Evolutionary conservation across 2,888 invertebrate genomes (phyloP).

Genomic region (Drosophila anceps): DNA sequence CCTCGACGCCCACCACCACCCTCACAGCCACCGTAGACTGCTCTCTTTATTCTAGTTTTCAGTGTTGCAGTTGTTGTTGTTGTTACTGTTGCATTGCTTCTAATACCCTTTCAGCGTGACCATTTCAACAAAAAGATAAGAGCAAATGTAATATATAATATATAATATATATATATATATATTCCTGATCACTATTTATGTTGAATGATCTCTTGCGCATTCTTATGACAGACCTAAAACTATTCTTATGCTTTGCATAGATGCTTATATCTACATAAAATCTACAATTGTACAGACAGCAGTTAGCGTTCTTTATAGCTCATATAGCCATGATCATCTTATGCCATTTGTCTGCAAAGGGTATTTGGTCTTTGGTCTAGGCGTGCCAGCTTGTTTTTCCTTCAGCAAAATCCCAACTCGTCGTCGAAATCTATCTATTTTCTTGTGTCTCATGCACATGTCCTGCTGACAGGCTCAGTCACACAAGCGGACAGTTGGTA

Average conservation of each 20-base stretch:
- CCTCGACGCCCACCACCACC: too few relatives aligned
- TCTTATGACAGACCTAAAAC: not conserved
- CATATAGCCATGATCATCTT: not conserved
- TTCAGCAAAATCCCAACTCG: slow-evolving; percentile 48
- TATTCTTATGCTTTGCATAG: too few relatives aligned
- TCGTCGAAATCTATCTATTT: slow-evolving; percentile 74
- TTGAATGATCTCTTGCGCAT: not conserved
- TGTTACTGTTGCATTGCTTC: slow-evolving; percentile 46
- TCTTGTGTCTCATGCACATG: slow-evolving; percentile 65
- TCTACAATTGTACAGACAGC: too few relatives aligned
- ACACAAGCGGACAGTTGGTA: slow-evolving; percentile 76
- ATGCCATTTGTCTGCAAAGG: not conserved
- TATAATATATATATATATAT: not conserved
- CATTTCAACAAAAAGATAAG: too few relatives aligned
- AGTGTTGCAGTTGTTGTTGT: slow-evolving; percentile 7
- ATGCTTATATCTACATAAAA: too few relatives aligned
- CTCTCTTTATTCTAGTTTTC: not conserved
- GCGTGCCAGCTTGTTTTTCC: slow-evolving; percentile 23
- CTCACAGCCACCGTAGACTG: not conserved
- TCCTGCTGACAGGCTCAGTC: slow-evolving; percentile 79
- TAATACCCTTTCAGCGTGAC: not conserved
- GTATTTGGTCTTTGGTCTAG: not conserved
- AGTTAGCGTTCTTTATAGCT: not conserved
- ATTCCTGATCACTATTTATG: not conserved
- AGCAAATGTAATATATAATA: not conserved